Percentiles rank a stretch among this genome's conserved stretches.
phyloP scores from a whole-genome alignment of 2,113 vertebrate genomes.

The Platanista minor region DNA sequence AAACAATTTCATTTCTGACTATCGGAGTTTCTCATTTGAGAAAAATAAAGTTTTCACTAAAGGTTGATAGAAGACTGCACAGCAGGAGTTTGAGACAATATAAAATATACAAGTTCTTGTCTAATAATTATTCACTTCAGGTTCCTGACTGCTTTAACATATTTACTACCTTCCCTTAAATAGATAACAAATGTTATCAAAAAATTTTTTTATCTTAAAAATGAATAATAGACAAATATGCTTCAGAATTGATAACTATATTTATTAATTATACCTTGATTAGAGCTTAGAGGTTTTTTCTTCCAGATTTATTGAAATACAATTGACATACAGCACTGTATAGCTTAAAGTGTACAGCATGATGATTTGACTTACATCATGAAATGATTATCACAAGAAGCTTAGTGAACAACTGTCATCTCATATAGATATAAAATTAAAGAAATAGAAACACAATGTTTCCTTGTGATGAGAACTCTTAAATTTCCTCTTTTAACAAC shows the following conservation, averaged over 20 bases:
- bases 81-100: constrained; percentile 6
- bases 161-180: background rate
- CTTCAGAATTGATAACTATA: background rate
- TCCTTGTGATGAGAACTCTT: background rate
- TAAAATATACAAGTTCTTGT: background rate
- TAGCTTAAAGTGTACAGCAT: background rate
- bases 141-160: background rate
- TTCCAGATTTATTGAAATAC: background rate
- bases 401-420: background rate
- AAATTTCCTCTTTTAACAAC: background rate
- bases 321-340: background rate
- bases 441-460: background rate
- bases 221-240: background rate
- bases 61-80: background rate
- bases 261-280: background rate
- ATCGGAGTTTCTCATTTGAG: constrained; percentile 46
- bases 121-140: background rate
- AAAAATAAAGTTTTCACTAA: constrained; percentile 36
- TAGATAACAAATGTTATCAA: background rate
- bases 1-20: constrained; percentile 51
- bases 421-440: background rate
- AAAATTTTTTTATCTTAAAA: background rate
- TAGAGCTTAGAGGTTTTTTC: background rate
- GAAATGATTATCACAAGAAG: background rate
- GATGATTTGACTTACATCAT: background rate